Evolutionary conservation across 2,797 vertebrate genomes (phyloP), one percentile per base, ranked within the genome.

Genomic region (Netta rufina): DNA sequence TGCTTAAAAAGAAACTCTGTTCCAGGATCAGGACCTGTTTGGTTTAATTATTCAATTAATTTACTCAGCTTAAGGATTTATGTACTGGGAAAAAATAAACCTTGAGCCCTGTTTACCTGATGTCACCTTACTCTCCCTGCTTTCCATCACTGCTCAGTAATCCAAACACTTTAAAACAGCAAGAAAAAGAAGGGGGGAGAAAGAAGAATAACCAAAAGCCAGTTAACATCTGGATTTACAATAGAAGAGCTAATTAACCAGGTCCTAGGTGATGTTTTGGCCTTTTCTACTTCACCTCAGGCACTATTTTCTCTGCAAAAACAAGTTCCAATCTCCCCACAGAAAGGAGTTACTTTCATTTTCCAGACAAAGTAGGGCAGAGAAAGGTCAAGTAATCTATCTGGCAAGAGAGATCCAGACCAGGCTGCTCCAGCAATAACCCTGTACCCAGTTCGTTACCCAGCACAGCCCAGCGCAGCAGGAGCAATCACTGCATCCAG

Each of bases 351-450:
- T 88, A 69, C n/a, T 28, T 93, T 91, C 54, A 41, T 71, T 93
- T 91, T 58, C 82, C 22, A 78, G 54, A 41, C 13, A 83, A 70
- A 71, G 36, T 3, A 75, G 56, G 72, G 24, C 25, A 70, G 15
- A 70, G 47, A 94, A 93, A 93, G 66, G 79, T 57, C 73, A 93
- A 90, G 56, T 22, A 78, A 60, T 21, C 12, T 70, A 28, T 77
- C 47, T 20, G 70, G 51, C 51, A 84, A 19, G 5, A 62, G 64
- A 79, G 45, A 62, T 19, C 69, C 74, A 69, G 39, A 54, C 53
- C 56, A 64, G 58, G 13, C 16, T 4, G 4, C 7, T 74, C n/a
- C 32, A 57, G 4, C 45, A 51, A 8, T 33, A 57, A 64, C 24
- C 11, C 64, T 1, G 4, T 4, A 2, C 36, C 57, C 38, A 85